Evolutionary conservation across 1,140 invertebrate species (phyloP).

Genomic region (Octopus sinensis): DNA sequence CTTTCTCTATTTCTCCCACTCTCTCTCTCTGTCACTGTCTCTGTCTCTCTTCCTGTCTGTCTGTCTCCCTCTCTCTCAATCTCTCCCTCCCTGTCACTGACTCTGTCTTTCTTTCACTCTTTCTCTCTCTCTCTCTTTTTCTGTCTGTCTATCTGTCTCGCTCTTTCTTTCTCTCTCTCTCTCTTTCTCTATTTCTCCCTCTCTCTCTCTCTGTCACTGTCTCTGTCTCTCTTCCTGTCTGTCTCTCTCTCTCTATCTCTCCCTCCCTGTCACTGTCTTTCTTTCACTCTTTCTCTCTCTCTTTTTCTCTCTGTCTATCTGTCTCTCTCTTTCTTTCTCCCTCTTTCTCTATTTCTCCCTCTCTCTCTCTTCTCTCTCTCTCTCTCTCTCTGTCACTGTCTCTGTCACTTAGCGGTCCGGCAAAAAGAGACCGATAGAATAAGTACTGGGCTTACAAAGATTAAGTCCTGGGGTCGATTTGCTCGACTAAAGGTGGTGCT

Average conservation of each 20-base stretch:
- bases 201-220: too few species aligned
- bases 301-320: background rate
- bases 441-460: too few species aligned
- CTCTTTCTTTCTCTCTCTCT: background rate
- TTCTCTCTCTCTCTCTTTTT: background rate
- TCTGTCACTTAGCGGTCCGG: background rate
- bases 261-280: background rate
- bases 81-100: background rate
- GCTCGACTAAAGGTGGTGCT: too few species aligned
- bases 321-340: background rate
- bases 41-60: background rate
- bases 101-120: background rate
- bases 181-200: background rate
- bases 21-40: background rate
- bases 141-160: background rate
- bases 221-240: background rate
- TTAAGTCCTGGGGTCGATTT: too few species aligned
- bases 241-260: background rate
- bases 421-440: too few species aligned
- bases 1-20: background rate
- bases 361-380: background rate
- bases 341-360: background rate
- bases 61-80: background rate
- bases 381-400: background rate
- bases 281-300: background rate